Percentiles rank a stretch among this genome's conserved stretches.
Conservation (phyloP, 37 sponge, comb jelly and placozoan species). For the Amphimedon queenslandica region DNA sequence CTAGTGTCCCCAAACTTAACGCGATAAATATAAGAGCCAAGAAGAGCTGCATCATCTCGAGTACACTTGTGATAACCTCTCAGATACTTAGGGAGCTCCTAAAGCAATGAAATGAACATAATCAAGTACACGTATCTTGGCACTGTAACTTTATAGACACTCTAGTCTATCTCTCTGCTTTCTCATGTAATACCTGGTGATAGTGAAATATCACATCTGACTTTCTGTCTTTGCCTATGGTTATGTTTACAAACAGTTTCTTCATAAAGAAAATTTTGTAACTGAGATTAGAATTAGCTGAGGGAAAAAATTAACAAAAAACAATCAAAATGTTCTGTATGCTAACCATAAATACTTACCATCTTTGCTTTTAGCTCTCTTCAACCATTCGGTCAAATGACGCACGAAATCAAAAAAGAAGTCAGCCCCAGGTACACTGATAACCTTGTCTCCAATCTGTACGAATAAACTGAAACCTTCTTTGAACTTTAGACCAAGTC, state of each 20-base stretch:
- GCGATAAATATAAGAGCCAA: slow-evolving; percentile 80
- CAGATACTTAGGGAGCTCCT: slow-evolving; percentile 92
- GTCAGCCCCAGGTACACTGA: slow-evolving; percentile 96
- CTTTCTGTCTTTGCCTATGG: slow-evolving; percentile 76
- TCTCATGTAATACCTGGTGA: slow-evolving; percentile 77
- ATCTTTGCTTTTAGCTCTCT: slow-evolving; percentile 69
- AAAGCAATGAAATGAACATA: neutral
- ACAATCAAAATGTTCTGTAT: neutral
- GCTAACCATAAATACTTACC: slow-evolving; percentile 18
- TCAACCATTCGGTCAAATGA: slow-evolving; percentile 91
- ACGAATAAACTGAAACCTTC: slow-evolving; percentile 94
- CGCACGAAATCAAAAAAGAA: slow-evolving; percentile 98
- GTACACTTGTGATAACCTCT: slow-evolving; percentile 93
- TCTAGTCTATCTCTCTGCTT: too few species aligned
- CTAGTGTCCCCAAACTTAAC: slow-evolving; percentile 82
- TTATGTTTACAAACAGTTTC: slow-evolving; percentile 88
- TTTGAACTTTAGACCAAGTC: slow-evolving; percentile 64
- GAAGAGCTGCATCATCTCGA: slow-evolving; percentile 66
- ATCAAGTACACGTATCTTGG: too few species aligned
- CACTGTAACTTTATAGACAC: too few species aligned
- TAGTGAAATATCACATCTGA: slow-evolving; percentile 93
- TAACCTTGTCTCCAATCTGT: slow-evolving; percentile 91
- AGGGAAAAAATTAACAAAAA: neutral
- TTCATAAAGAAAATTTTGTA: slow-evolving; percentile 97
- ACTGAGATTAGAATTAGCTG: slow-evolving; percentile 26